Percentiles rank a stretch among this genome's conserved stretches.
Evolutionary conservation across 2,113 vertebrate species (phyloP).

Genomic region (Leucopsar rothschildi): DNA sequence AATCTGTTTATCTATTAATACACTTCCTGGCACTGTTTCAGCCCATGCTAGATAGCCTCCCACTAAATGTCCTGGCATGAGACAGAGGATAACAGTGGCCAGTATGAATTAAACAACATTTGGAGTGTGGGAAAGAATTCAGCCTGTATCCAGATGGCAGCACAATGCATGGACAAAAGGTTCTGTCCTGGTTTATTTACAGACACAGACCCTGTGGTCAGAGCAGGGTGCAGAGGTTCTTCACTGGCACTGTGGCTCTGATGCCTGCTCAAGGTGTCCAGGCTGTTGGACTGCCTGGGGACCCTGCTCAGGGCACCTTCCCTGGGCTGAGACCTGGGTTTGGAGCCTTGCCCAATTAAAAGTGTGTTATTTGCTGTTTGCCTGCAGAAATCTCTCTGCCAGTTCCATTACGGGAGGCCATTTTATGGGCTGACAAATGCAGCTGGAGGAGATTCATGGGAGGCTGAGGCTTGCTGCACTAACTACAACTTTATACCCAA

Average conservation of each 20-base stretch:
- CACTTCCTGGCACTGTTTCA: not conserved
- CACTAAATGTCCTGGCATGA: conserved; percentile 16
- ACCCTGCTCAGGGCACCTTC: not conserved
- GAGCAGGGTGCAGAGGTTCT: not conserved
- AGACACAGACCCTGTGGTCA: not conserved
- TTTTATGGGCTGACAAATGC: not conserved
- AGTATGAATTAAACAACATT: conserved; percentile 28
- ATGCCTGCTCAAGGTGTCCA: not conserved
- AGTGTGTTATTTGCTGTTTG: not conserved
- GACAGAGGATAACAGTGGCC: not conserved
- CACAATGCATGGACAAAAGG: not conserved
- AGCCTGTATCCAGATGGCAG: not conserved
- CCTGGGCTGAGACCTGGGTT: not conserved
- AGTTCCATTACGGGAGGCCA: not conserved
- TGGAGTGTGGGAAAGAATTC: conserved; percentile 34
- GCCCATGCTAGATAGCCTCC: conserved; percentile 21
- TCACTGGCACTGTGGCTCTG: rapidly evolving
- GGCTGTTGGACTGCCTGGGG: not conserved
- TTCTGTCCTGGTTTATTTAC: not conserved
- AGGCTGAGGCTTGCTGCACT: not conserved
- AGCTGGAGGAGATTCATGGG: not conserved
- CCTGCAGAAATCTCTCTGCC: not conserved
- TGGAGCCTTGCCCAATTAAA: not conserved
- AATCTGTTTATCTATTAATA: conserved; percentile 42
- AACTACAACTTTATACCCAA: not conserved